Evolutionary conservation across 1,140 invertebrate species (phyloP), one percentile per base, ranked within the genome.

Genomic region (Drosophila trapezifrons): DNA sequence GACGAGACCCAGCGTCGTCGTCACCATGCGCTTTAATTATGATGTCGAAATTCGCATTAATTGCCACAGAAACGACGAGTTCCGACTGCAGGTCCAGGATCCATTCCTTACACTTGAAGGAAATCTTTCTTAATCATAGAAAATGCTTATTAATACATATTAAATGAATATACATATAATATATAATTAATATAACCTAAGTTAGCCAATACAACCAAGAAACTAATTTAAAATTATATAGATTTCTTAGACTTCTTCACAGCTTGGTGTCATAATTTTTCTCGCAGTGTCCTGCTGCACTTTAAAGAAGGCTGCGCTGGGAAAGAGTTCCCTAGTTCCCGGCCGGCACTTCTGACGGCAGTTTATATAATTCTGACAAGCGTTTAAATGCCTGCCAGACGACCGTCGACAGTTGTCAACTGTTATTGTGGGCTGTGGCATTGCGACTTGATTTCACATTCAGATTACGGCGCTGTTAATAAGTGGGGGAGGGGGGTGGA

Each of bases 31-130:
- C 74, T 84, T 89, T 89, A 89, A 89, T 89, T 89, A 89, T 89
- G 85, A 89, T 90, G 84, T 90, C 84, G 84, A 89, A 89, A 89
- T 76, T 84, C 80, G 74, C 85, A 89, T 89, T 89, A 89, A 89
- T 89, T 89, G 85, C 69, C 73, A 71, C 59, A 70, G 81, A 89
- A 87, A 89, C 64, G 63, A 38, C 59, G 64, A 57, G 82, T 58
- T 56, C 59, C 60, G 45, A 43, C 78, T 35, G 32, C 57, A 43
- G 22, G 8, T 4, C 20, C 43, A 46, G 38, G 42, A 62, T 52
- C 63, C 43, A 40, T 43, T 46, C 13, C 8, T 13, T 71, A 29
- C 66, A 71, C 52, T 70, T 9, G 1, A 35, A 70, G 37, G 18
- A 43, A 52, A 27, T 3, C 9, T 2, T 10, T 15, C 0, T 15